phyloP scores from a whole-genome alignment of 1,140 invertebrate species.

The Diabrotica undecimpunctata region DNA sequence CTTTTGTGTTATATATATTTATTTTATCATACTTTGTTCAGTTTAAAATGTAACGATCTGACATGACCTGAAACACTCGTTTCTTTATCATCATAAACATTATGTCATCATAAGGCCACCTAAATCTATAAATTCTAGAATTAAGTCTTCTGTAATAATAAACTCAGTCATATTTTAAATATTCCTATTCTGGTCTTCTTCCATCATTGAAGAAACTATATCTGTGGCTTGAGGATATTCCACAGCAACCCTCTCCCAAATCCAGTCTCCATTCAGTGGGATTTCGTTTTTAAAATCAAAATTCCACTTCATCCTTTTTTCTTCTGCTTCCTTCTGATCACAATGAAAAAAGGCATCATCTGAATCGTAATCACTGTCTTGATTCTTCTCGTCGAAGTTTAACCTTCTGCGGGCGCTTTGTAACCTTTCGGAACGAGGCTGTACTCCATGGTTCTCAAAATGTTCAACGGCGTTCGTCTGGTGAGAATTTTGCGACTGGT shows the following conservation, averaged over 20 bases:
- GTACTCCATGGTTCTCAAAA: too few relatives aligned
- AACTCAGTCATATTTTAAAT: conserved; percentile 9
- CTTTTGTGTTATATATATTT: too few relatives aligned
- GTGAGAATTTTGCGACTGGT: background rate
- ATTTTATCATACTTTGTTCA: too few relatives aligned
- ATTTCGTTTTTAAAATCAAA: conserved; percentile 41
- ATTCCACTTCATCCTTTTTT: conserved; percentile 35
- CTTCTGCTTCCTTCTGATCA: conserved; percentile 7
- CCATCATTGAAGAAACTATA: conserved; percentile 5
- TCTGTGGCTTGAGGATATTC: background rate
- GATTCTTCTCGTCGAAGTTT: conserved; percentile 14
- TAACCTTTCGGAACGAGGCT: background rate
- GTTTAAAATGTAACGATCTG: too few relatives aligned
- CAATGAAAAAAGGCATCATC: too few relatives aligned
- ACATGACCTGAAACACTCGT: background rate
- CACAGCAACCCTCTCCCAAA: conserved; percentile 35
- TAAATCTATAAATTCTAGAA: conserved; percentile 4
- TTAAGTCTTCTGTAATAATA: background rate
- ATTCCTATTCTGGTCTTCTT: conserved; percentile 12
- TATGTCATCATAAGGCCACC: conserved; percentile 6
- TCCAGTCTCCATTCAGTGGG: conserved; percentile 40
- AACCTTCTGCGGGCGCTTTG: conserved; percentile 15
- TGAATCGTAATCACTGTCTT: background rate
- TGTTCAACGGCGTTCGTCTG: background rate
- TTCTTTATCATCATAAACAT: background rate